phyloP scores from a whole-genome alignment of 1,140 invertebrate genomes.

The Papilio polyxenes region DNA sequence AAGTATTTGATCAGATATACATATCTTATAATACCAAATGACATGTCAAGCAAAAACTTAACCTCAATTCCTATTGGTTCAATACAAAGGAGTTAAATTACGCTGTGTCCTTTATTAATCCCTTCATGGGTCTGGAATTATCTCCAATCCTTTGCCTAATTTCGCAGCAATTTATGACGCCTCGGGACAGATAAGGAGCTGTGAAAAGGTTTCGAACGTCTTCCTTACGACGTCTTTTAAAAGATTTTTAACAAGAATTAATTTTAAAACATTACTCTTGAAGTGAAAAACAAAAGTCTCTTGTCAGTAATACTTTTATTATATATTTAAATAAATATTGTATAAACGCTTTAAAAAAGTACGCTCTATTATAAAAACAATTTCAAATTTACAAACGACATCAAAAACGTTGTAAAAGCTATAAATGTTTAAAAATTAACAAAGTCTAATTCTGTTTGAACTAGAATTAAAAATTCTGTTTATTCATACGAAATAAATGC shows the following conservation, averaged over 20 bases:
- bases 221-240: background rate
- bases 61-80: background rate
- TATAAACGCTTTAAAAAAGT: background rate
- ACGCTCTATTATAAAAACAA: background rate
- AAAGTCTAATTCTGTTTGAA: background rate
- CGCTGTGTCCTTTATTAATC: background rate
- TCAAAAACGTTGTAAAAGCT: background rate
- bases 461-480: background rate
- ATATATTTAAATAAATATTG: no score
- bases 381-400: background rate
- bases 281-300: background rate
- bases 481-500: background rate
- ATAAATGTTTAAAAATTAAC: background rate
- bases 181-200: background rate
- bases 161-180: conserved; percentile 17
- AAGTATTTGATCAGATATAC: no score
- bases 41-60: background rate
- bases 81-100: background rate
- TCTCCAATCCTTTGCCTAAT: background rate
- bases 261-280: background rate
- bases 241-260: background rate
- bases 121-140: background rate
- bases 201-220: background rate
- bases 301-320: background rate
- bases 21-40: no score